Base-by-base conservation (phyloP, 2,888 invertebrate genomes). In the Metalampra italica region DNA sequence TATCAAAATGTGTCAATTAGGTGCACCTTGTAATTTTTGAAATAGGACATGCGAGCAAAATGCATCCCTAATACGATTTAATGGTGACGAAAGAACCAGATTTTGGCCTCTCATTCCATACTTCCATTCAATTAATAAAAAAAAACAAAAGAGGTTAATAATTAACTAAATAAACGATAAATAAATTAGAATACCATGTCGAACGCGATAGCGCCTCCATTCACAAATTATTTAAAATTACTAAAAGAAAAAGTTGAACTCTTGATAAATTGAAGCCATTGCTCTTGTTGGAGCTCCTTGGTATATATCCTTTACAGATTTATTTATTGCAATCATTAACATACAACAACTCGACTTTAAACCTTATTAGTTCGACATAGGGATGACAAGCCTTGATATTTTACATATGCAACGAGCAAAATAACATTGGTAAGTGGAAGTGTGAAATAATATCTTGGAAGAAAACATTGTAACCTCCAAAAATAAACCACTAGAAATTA, bases 191-290 rank as follows among this genome's bases (percentile, higher is more conserved):
- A 60, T 63, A 67, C 55, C 60, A 62, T 66, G 69, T 71, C 66
- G 59, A 60, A 50, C 58, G 55, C 55, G 73, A 78, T 79, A 78
- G 66, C 72, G 69, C 68, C 66, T 64, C 66, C 76, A 77, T 82
- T 81, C 76, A 82, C 78, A 79, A 79, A 82, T 82, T 78, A 82
- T 82, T 82, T 67, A 77, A 78, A 77, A 78, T 78, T 75, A 75
- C 70, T 69, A 76, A 74, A 64, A 47, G 75, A 77, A 74, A 66
- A 77, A 78, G 75, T 75, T 66, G 61, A 61, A 49, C 46, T 55
- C 61, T 71, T 80, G 81, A 81, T 81, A 75, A 77, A 82, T 81
- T 60, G 71, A 59, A 58, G 64, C 75, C 68, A 77, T 74, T 66
- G 68, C 69, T 68, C 69, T 42, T 29, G n/a, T 65, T 57, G 53